Conservation (phyloP, 2,888 invertebrate genomes). For the Himalopsyche anomala region DNA sequence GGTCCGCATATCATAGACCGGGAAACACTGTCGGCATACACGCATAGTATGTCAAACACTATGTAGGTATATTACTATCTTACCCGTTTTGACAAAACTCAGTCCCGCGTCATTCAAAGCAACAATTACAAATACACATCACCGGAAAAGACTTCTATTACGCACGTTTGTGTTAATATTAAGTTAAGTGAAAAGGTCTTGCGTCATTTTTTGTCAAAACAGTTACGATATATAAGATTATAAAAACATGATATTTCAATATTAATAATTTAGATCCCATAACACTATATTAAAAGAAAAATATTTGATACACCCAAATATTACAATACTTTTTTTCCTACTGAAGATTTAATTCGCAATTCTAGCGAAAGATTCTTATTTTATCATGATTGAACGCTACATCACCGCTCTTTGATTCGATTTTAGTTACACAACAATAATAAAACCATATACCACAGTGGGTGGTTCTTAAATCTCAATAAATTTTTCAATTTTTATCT, state of each 20-base stretch:
- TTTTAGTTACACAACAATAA: conserved; percentile 37
- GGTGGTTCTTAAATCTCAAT: conserved; percentile 23
- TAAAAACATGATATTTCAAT: conserved; percentile 37
- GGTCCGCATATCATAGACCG: conserved; percentile 13
- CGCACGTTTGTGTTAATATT: too few relatives aligned
- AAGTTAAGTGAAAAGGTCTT: too few relatives aligned
- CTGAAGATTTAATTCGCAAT: conserved; percentile 22
- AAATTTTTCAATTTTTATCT: not conserved
- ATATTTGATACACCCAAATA: conserved; percentile 19
- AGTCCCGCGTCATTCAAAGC: not conserved
- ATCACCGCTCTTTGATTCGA: not conserved
- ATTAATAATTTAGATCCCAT: conserved; percentile 34
- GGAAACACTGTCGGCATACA: conserved; percentile 1
- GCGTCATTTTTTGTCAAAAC: not conserved
- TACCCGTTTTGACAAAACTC: not conserved
- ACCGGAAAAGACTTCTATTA: not conserved
- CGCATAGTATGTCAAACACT: not conserved
- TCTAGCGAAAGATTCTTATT: not conserved
- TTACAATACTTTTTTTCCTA: conserved; percentile 23
- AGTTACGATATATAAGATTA: not conserved
- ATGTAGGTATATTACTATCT: too few relatives aligned
- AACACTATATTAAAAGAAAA: conserved; percentile 37
- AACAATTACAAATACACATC: not conserved
- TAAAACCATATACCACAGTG: conserved; percentile 11
- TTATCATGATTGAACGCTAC: not conserved